Evolutionary conservation across 1,140 invertebrate genomes (phyloP), one percentile per base, ranked within the genome.

Genomic region (Listronotus oregonensis): DNA sequence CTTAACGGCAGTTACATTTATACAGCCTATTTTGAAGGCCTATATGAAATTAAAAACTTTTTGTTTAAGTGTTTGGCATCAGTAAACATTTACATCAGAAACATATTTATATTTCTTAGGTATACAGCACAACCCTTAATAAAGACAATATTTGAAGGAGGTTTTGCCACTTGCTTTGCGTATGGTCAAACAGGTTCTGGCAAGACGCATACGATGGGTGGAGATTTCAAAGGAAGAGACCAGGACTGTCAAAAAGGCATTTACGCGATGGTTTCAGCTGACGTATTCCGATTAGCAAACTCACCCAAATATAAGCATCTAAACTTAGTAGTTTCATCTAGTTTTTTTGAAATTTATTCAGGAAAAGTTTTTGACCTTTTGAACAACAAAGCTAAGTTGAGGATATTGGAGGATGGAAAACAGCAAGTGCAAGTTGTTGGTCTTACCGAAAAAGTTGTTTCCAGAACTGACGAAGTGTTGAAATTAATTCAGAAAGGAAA

Each of bases 281-380:
- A 85, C 69, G 83, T 85, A 8, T 85, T 85, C 68, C 81, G 81
- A 72, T 82, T 79, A 68, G 78, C 81, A 5, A 84, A 81, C 66
- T 80, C 80, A 6, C 40, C 79, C 0, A 82, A 83, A 71, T 83
- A 80, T 74, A 84, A 85, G 58, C 81, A 85, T 44, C 73, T 87
- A 49, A 87, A 92, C 77, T 79, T 94, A 27, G 77, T 85, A 44
- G 89, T 94, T 9, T 87, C 86, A 12, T 87, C 90, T 47, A 92
- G 90, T 74, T 95, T 94, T 79, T 95, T 95, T 79, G 93, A 95
- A 80, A 94, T 95, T 54, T 95, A 95, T 77, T 93, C 91, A 70
- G 90, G 91, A 27, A 95, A 90, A 83, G 92, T 95, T 7, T 96
- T 99, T 81, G 98, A 99, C 84, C 82, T 99, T 42, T 80, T 99